phyloP scores from a whole-genome alignment of 2,888 invertebrate genomes.

The Agapetus fuscipes region DNA sequence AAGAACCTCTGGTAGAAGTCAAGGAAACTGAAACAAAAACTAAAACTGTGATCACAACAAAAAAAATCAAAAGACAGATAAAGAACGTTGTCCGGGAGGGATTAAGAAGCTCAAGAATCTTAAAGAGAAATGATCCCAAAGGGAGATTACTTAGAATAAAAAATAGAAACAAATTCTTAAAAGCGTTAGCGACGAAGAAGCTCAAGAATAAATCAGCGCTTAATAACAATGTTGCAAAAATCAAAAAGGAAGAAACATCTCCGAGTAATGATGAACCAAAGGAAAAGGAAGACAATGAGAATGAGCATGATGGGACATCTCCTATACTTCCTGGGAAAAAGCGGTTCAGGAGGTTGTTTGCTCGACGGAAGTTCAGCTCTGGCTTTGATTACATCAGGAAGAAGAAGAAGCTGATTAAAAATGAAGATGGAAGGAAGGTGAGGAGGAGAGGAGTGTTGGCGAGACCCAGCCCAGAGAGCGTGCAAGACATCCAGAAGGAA shows the following conservation, averaged over 20 bases:
- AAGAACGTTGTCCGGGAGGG: conserved; percentile 36
- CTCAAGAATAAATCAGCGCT: conserved; percentile 31
- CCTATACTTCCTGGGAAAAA: conserved; percentile 32
- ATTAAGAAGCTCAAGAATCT: conserved; percentile 38
- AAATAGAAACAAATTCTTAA: conserved; percentile 41
- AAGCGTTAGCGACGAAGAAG: conserved; percentile 36
- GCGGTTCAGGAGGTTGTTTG: conserved; percentile 53
- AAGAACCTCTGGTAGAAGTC: conserved; percentile 28
- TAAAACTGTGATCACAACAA: conserved; percentile 23
- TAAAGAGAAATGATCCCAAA: conserved; percentile 40
- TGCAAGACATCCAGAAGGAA: conserved; percentile 73
- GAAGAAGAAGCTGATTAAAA: conserved; percentile 65
- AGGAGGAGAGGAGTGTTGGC: conserved; percentile 35
- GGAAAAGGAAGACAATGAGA: conserved; percentile 5
- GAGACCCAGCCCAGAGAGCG: conserved; percentile 53
- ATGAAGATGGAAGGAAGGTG: conserved; percentile 45
- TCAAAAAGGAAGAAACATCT: conserved; percentile 36
- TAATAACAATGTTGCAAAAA: conserved; percentile 29
- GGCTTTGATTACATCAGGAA: conserved; percentile 86
- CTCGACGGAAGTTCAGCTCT: conserved; percentile 68
- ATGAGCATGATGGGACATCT: conserved; percentile 1
- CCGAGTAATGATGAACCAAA: background rate
- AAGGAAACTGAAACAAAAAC: conserved; percentile 26
- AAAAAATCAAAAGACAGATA: conserved; percentile 32
- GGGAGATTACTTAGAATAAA: conserved; percentile 38